Evolutionary conservation across 2,797 vertebrate species (phyloP), one percentile per base, ranked within the genome.

Genomic region (Sebastes diploproa): DNA sequence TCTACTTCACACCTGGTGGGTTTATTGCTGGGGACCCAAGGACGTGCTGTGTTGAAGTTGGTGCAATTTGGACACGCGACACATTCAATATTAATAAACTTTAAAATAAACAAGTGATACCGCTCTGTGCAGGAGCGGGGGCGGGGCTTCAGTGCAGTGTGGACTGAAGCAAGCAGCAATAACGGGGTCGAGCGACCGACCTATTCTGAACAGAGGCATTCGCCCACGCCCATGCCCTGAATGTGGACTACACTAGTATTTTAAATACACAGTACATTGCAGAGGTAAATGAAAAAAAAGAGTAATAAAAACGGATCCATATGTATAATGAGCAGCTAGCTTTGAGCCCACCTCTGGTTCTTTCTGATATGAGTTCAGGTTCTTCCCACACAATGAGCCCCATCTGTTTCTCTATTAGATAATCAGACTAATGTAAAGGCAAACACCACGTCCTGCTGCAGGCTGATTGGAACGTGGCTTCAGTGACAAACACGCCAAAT

Each of bases 391-490:
- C 59, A 46, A 46, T 1, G 5, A 77, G 12, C 18, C 18, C 56
- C 75, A 65, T 78, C 76, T 78, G 69, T 46, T 56, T 16, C 59
- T 46, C 13, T 38, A 71, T 32, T 36, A 78, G 32, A 14, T 29
- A 22, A 38, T 25, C 27, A 52, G 38, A 32, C 3, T 52, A 11
- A 14, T 7, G 42, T 27, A 27, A 32, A n/a, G 27, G 55, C 27
- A 27, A 56, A 66, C 63, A 59, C 4, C 16, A 6, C 50, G 7
- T 23, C 12, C n/a, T 36, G 55, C 67, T 46, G 50, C 50, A 71
- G 56, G 66, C 58, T 60, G 64, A 59, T 8, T 30, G 30, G 18
- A 8, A 22, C 20, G 14, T 6, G 25, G 52, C 8, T 30, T 66
- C 32, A 66, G 34, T 58, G 36, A 75, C 32, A 56, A 56, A 65